Evolutionary conservation across 1,140 invertebrate genomes (phyloP).

Genomic region (Cataglyphis hispanica): DNA sequence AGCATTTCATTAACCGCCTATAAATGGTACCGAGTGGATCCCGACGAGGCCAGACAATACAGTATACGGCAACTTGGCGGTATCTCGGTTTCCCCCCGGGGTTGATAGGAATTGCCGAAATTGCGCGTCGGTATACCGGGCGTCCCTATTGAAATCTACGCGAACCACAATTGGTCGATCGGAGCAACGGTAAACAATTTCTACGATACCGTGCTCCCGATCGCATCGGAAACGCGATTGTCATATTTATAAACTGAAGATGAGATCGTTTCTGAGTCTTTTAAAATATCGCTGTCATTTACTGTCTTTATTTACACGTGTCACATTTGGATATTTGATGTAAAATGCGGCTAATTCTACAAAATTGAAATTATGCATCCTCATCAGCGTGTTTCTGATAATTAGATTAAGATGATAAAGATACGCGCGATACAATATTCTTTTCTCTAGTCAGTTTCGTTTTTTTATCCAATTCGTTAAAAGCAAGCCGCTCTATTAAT

Average conservation of each 20-base stretch:
- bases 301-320: not conserved
- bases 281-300: not conserved
- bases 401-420: not conserved
- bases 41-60: conserved; percentile 41
- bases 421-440: not conserved
- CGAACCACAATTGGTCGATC: conserved; percentile 63
- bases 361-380: not conserved
- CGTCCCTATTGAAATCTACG: conserved; percentile 66
- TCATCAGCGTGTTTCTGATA: not conserved
- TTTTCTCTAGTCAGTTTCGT: not conserved
- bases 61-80: conserved; percentile 27
- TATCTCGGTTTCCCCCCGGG: conserved; percentile 20
- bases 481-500: not conserved
- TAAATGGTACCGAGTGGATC: conserved; percentile 55
- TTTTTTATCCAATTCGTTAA: not conserved
- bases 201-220: not conserved
- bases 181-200: conserved; percentile 57
- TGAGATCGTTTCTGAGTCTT: not conserved
- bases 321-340: not conserved
- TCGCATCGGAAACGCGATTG: not conserved
- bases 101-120: conserved; percentile 63
- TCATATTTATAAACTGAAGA: conserved; percentile 23
- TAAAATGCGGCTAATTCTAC: not conserved
- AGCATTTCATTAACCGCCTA: conserved; percentile 63
- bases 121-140: conserved; percentile 38